phyloP scores from a whole-genome alignment of 2,113 vertebrate genomes.

The Manacus vitellinus region DNA sequence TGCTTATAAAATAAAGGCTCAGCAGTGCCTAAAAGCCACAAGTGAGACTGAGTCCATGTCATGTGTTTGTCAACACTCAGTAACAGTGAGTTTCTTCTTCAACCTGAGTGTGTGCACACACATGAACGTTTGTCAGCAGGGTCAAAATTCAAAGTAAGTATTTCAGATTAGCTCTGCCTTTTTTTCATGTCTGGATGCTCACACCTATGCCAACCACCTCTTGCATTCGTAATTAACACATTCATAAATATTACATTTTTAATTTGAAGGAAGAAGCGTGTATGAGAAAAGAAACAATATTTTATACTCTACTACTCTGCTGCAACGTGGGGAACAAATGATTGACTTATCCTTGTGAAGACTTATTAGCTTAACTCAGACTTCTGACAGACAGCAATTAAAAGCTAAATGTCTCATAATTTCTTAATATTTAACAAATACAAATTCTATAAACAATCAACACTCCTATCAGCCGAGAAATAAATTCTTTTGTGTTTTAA shows the following conservation, averaged over 20 bases:
- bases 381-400: neutral
- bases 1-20: neutral
- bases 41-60: neutral
- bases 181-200: neutral
- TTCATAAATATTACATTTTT: neutral
- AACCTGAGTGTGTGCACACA: fast-evolving
- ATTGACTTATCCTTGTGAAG: neutral
- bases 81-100: neutral
- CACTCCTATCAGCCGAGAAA: neutral
- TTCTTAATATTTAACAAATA: neutral
- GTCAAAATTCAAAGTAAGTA: neutral
- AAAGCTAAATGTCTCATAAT: neutral
- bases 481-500: neutral
- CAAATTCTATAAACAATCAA: neutral
- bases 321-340: neutral
- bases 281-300: neutral
- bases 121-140: fast-evolving
- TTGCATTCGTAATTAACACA: neutral
- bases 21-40: neutral
- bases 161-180: neutral
- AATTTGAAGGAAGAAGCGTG: neutral
- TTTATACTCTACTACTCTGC: neutral
- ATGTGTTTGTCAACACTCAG: neutral
- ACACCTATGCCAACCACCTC: neutral
- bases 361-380: neutral